Base-by-base conservation (phyloP, 2,888 invertebrate species). In the Eupithecia inturbata region DNA sequence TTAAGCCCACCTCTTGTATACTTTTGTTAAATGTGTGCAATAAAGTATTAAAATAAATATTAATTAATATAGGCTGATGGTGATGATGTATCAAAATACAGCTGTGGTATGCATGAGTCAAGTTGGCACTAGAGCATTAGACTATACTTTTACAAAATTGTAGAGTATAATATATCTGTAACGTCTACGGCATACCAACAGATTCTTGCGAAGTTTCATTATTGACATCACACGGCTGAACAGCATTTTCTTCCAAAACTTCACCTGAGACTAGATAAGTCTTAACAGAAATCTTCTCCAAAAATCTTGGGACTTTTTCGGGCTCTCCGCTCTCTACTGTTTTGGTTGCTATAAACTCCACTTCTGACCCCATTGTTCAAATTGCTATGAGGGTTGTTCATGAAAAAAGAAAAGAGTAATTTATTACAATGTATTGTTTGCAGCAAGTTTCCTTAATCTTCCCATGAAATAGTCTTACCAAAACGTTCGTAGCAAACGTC, bases 341-440 rank as follows among this genome's bases (percentile, higher is more conserved):
- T 26, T 57, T 26, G 14, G 57, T 57, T 57, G 26, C 12, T 26
- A 57, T 12, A 57, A 4, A 26, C 57, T 57, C 57, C 26, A 57
- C 57, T 57, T 57, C 57, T 4, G 57, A 57, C 57, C 26, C 57
- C 57, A 57, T 57, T 57, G 26, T 26, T 57, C 57, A 57, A 57
- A 57, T 57, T 14, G 3, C 57, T 57, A 14, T 57, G 57, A 53
- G 3, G n/a, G 14, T 57, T 26, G 10, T 14, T 53, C 26, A 57
- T 57, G 57, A 57, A 57, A 57, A 57, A 22, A 26, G 57, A 26
- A 53, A 53, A 53, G 14, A 0, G 22, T 49, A 4, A 26, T 57
- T 53, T 26, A 26, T 26, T 57, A 12, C 5, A 57, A 10, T 53
- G 3, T 22, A 26, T 57, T 57, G 22, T 26, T 5, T 26, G 14